Conservation (phyloP, 53 echinoderm and acorn worm species). For the Crossaster papposus region DNA sequence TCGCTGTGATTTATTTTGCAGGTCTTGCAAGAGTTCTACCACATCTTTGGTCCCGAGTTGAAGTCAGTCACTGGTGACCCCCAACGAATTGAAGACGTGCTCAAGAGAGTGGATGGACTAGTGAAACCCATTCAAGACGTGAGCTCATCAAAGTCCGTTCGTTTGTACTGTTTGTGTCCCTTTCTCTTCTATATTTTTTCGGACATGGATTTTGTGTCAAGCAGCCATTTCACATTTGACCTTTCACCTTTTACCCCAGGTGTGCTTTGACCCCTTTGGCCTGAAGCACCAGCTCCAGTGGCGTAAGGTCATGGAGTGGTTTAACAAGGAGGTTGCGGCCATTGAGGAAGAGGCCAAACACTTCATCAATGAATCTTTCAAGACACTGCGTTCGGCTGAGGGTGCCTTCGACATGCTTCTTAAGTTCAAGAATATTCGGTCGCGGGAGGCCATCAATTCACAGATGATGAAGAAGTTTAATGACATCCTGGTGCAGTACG, state of each 20-base stretch:
- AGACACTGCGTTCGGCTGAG: constrained; percentile 93
- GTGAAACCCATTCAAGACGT: constrained; percentile 97
- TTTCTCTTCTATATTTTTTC: not conserved
- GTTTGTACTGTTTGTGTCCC: not conserved
- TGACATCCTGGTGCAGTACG: constrained; percentile 97
- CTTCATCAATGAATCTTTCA: constrained; percentile 99
- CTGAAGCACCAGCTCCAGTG: constrained; percentile 94
- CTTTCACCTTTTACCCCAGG: constrained; percentile 60
- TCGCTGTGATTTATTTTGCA: constrained; percentile 33
- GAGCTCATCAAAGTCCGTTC: not conserved
- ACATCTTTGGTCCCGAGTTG: constrained; percentile 99
- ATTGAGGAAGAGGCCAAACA: constrained; percentile 99
- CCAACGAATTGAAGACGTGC: constrained; percentile 95
- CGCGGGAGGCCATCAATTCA: constrained; percentile 95
- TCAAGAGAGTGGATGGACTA: constrained; percentile 96
- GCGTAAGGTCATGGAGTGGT: constrained; percentile 99
- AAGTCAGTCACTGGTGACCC: constrained; percentile 99
- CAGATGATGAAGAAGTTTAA: constrained; percentile 99
- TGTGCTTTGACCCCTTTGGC: constrained; percentile 93
- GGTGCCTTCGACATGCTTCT: constrained; percentile 99
- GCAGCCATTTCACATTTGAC: too few relatives aligned
- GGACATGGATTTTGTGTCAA: too few relatives aligned
- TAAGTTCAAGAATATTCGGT: constrained; percentile 94
- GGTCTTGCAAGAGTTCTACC: constrained; percentile 99
- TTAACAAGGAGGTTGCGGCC: constrained; percentile 95